These are phyloP conservation scores for Tilapia sparmanii DNA, from an alignment of 2,113 vertebrate genomes.

Conservation along the genomic window DNA sequence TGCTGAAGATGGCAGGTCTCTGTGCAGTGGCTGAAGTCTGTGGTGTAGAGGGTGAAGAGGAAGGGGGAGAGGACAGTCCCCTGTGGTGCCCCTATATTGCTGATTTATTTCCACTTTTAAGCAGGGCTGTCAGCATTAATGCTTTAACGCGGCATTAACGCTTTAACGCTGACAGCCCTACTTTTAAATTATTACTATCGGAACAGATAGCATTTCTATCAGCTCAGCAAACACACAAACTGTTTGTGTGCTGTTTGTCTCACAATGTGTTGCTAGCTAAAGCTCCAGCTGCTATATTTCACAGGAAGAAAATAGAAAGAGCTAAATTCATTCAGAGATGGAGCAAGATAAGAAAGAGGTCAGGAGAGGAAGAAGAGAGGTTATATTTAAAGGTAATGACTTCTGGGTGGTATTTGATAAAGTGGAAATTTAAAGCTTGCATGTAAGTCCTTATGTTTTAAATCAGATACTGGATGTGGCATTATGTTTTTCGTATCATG, in stretches of 20 bases:
- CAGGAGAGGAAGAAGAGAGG: fast-evolving
- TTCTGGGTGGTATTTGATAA: background rate
- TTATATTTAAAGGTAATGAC: background rate
- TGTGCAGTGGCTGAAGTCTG: too few species aligned
- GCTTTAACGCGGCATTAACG: background rate
- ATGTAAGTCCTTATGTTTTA: background rate
- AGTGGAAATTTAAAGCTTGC: background rate
- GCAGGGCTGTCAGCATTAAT: background rate
- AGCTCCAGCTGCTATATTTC: too few species aligned
- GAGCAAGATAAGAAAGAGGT: background rate
- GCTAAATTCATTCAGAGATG: background rate
- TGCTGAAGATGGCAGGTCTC: too few species aligned
- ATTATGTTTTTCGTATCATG: fast-evolving
- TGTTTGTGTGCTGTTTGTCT: fast-evolving
- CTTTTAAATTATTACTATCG: background rate
- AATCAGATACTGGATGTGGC: background rate
- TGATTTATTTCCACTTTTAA: background rate
- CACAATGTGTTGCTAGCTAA: too few species aligned
- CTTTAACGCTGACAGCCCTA: background rate
- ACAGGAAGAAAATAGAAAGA: background rate
- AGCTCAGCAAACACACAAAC: background rate
- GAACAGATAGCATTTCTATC: background rate
- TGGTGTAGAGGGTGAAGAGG: too few species aligned
- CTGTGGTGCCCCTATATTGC: too few species aligned
- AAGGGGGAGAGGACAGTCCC: too few species aligned